These are phyloP conservation scores for Melieria omissa DNA, from an alignment of 2,888 invertebrate species.

Conservation along the genomic window DNA sequence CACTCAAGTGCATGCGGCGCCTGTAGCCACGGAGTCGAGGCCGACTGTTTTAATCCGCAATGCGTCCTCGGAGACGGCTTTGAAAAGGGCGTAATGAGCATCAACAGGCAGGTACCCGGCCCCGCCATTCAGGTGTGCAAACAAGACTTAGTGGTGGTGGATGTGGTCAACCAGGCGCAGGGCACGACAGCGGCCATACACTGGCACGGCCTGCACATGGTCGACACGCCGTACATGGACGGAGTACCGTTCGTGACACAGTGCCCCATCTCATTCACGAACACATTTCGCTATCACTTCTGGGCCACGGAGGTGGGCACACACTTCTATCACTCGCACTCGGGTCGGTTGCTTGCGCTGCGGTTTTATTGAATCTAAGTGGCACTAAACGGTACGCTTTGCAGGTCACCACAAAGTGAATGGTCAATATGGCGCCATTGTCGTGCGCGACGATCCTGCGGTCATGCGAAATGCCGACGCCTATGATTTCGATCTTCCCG, in stretches of 20 bases:
- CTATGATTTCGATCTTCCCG: conserved; percentile 79
- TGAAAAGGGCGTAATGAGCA: conserved; percentile 66
- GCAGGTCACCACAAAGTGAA: conserved; percentile 81
- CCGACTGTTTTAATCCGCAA: conserved; percentile 67
- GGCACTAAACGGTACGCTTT: too few species aligned
- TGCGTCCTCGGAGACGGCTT: conserved; percentile 69
- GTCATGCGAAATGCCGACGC: conserved; percentile 71
- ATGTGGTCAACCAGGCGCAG: conserved; percentile 79
- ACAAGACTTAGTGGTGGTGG: conserved; percentile 81
- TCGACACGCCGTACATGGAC: conserved; percentile 82
- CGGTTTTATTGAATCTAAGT: too few species aligned
- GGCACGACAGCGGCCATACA: conserved; percentile 84
- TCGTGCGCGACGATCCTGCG: conserved; percentile 75
- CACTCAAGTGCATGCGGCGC: conserved; percentile 66
- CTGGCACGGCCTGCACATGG: conserved; percentile 89
- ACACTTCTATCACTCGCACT: conserved; percentile 80
- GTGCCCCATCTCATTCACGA: conserved; percentile 80
- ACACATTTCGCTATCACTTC: conserved; percentile 77
- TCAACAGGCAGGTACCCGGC: conserved; percentile 69
- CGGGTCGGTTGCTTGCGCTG: conserved; percentile 65
- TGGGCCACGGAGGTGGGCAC: conserved; percentile 78
- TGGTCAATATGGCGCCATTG: conserved; percentile 80
- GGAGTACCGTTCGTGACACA: conserved; percentile 86
- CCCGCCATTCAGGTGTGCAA: conserved; percentile 77
- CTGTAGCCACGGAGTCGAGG: conserved; percentile 61